Conservation (phyloP, 2,113 vertebrate species). For the Lamprotornis superbus region DNA sequence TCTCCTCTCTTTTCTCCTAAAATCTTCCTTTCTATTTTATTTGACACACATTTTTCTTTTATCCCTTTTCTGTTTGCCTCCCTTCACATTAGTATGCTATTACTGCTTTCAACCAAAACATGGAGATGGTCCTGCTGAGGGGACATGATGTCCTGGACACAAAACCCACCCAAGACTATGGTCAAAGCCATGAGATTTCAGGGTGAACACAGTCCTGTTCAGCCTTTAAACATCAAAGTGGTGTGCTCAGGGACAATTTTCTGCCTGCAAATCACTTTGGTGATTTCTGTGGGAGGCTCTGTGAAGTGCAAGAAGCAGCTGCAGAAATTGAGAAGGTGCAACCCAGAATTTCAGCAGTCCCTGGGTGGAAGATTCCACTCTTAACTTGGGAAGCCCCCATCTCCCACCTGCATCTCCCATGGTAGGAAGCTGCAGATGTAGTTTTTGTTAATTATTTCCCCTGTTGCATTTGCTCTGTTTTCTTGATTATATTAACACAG, state of each 20-base stretch:
- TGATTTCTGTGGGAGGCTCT: not conserved
- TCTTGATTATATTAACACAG: slow-evolving; percentile 16
- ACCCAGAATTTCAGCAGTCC: not conserved
- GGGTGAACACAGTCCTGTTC: not conserved
- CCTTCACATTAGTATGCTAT: no score
- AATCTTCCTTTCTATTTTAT: not conserved
- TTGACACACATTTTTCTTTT: not conserved
- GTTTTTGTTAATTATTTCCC: slow-evolving; percentile 49
- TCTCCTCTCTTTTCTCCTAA: not conserved
- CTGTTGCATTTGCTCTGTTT: slow-evolving; percentile 23
- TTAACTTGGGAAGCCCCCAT: not conserved
- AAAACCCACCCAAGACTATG: not conserved
- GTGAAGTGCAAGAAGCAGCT: not conserved
- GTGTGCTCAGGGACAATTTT: not conserved
- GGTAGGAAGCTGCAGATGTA: not conserved
- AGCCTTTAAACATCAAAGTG: not conserved
- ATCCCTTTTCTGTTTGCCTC: no score
- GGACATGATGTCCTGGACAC: not conserved
- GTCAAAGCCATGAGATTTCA: not conserved
- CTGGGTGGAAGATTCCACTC: not conserved
- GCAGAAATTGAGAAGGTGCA: not conserved
- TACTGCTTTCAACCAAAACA: not conserved
- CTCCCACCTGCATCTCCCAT: not conserved
- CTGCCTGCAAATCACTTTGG: not conserved
- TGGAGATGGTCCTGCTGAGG: not conserved